These are phyloP conservation scores for Aotus griseimembra DNA, from an alignment of 2,797 vertebrate species.

Conservation along the genomic window DNA sequence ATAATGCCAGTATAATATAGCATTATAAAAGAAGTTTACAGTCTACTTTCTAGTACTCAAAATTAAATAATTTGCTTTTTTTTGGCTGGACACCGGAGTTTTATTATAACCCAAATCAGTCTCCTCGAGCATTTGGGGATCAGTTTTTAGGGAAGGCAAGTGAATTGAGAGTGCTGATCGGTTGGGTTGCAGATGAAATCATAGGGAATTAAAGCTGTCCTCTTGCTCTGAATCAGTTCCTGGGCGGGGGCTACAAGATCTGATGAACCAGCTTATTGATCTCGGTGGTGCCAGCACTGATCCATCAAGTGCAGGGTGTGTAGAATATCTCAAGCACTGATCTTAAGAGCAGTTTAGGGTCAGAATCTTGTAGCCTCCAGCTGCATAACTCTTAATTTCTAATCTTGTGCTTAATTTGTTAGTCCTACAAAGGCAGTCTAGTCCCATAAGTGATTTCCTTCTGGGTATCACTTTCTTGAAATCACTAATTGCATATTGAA, in stretches of 20 bases:
- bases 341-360: background rate
- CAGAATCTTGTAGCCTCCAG: background rate
- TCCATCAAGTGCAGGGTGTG: background rate
- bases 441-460: background rate
- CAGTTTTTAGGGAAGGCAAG: background rate
- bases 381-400: background rate
- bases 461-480: background rate
- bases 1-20: background rate
- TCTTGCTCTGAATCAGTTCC: background rate
- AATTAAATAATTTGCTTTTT: constrained; percentile 12
- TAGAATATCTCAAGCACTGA: background rate
- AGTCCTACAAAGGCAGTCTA: background rate
- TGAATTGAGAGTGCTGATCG: background rate
- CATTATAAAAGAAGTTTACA: constrained; percentile 33
- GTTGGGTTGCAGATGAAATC: background rate
- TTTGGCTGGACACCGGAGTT: background rate
- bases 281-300: background rate
- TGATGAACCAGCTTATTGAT: background rate
- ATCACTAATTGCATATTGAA: background rate
- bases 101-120: background rate
- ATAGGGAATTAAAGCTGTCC: background rate
- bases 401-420: background rate
- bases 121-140: background rate
- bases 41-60: background rate
- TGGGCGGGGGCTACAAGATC: background rate